Percentiles rank a stretch among this genome's conserved stretches.
Evolutionary conservation across 2,113 vertebrate species (phyloP).

Genomic region (Cebus imitator): DNA sequence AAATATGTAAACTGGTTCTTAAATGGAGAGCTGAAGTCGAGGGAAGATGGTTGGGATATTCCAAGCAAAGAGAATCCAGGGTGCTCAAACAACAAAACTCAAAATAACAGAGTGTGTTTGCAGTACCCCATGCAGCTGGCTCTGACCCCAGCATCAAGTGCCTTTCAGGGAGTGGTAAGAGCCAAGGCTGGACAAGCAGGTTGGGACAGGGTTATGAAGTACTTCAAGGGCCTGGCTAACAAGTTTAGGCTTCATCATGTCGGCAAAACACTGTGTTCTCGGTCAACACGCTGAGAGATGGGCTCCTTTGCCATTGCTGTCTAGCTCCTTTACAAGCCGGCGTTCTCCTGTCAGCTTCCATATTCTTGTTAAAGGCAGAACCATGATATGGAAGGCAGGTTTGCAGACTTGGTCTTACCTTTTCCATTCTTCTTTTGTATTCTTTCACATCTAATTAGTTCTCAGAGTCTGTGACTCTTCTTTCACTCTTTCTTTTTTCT

Average conservation of each 20-base stretch:
- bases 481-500: background rate
- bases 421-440: background rate
- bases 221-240: background rate
- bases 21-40: background rate
- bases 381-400: background rate
- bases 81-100: background rate
- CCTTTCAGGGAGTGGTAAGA: slow-evolving; percentile 37
- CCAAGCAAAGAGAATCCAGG: background rate
- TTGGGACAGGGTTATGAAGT: background rate
- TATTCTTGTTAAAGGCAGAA: background rate
- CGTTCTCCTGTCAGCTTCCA: background rate
- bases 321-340: background rate
- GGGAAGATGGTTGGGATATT: background rate
- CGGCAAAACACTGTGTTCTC: background rate
- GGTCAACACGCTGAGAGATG: background rate
- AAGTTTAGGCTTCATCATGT: background rate
- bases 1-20: background rate
- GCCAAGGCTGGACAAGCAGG: background rate
- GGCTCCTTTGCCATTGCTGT: background rate
- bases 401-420: background rate
- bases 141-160: background rate
- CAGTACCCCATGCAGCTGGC: background rate
- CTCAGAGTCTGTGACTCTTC: background rate
- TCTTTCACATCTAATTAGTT: background rate
- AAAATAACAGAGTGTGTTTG: background rate